Percentiles rank a stretch among this genome's conserved stretches.
phyloP scores from a whole-genome alignment of 2,113 vertebrate genomes.

The Onychorhynchus coronatus region DNA sequence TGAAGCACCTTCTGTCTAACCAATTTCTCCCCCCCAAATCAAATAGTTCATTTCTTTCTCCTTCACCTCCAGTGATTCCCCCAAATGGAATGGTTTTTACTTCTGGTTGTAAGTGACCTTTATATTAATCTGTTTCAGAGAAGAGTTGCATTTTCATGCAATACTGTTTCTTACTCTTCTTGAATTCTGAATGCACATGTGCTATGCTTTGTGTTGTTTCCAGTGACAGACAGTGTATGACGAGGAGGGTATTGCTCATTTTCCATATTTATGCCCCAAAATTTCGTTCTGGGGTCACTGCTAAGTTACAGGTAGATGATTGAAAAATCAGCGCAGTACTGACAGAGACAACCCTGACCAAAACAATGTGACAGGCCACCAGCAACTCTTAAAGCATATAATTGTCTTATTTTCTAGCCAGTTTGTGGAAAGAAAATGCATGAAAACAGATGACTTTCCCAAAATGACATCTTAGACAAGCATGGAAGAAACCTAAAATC shows the following conservation, averaged over 20 bases:
- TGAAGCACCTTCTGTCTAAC: conserved; percentile 72
- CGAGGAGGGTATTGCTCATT: neutral
- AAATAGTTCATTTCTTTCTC: conserved; percentile 4
- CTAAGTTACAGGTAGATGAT: neutral
- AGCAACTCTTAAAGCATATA: neutral
- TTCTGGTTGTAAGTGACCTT: neutral
- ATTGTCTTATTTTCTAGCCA: neutral
- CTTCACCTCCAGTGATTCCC: neutral
- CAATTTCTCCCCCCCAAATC: conserved; percentile 13
- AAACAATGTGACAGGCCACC: neutral
- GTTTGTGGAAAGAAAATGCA: neutral
- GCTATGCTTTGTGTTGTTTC: neutral
- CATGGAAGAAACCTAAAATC: neutral
- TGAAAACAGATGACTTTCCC: neutral
- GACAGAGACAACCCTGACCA: neutral
- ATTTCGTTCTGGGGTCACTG: neutral
- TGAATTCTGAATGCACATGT: neutral
- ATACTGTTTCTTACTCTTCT: neutral
- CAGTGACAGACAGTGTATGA: neutral
- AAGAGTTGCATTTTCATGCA: neutral
- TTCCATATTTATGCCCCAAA: neutral
- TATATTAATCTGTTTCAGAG: neutral
- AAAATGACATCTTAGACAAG: neutral
- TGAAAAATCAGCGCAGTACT: neutral
- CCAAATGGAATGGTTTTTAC: neutral